These are phyloP conservation scores for Agrochola lota DNA, from an alignment of 2,888 invertebrate species.

Conservation along the genomic window DNA sequence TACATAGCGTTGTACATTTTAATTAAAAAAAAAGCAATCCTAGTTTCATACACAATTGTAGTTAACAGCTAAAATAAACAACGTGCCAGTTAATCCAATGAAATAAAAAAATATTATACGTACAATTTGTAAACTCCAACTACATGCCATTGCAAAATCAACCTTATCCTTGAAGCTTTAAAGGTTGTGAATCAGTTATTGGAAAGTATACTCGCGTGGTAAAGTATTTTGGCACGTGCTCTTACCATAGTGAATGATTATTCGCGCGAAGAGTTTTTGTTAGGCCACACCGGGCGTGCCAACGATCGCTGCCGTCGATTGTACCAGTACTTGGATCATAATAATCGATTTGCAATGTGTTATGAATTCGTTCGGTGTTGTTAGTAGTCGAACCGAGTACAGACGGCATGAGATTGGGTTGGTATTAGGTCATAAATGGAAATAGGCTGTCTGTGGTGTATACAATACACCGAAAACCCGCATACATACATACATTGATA, in stretches of 20 bases:
- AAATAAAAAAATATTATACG: slow-evolving; percentile 65
- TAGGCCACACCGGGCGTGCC: slow-evolving; percentile 66
- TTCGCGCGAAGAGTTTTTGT: slow-evolving; percentile 69
- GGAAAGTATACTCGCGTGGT: slow-evolving; percentile 39
- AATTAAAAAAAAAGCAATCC: slow-evolving; percentile 41
- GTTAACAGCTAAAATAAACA: slow-evolving; percentile 57
- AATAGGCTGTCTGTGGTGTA: slow-evolving; percentile 34
- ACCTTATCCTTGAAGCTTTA: slow-evolving; percentile 15
- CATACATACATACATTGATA: too few species aligned
- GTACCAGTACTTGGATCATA: slow-evolving; percentile 73
- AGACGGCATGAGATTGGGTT: slow-evolving; percentile 58
- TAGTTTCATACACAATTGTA: slow-evolving; percentile 49
- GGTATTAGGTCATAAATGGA: slow-evolving; percentile 57
- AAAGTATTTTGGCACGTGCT: slow-evolving; percentile 69
- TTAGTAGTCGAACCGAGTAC: slow-evolving; percentile 64
- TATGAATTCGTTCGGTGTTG: slow-evolving; percentile 74
- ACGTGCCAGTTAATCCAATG: slow-evolving; percentile 57
- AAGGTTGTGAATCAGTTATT: slow-evolving; percentile 3
- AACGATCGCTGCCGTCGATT: slow-evolving; percentile 69
- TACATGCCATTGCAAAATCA: slow-evolving; percentile 32
- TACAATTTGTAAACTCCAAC: slow-evolving; percentile 57
- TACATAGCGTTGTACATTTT: slow-evolving; percentile 15
- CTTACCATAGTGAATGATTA: slow-evolving; percentile 65
- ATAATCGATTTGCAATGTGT: slow-evolving; percentile 78
- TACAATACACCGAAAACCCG: not conserved